Conservation (phyloP, 1,140 invertebrate species). For the Brachionus plicatilis region DNA sequence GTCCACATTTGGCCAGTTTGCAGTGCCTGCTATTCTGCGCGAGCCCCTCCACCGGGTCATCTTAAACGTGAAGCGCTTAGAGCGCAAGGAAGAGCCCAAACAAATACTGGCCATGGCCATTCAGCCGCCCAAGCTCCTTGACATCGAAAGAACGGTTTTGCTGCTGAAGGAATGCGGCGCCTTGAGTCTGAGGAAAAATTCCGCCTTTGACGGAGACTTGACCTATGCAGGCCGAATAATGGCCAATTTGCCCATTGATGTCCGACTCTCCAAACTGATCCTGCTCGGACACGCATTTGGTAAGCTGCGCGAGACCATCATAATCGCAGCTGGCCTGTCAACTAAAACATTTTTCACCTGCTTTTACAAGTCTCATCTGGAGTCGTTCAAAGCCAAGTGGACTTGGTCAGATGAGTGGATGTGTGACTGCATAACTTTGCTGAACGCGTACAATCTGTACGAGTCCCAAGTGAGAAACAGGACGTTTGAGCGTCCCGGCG, state of each 20-base stretch:
- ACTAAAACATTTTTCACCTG: slow-evolving; percentile 73
- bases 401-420: slow-evolving; percentile 60
- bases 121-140: slow-evolving; percentile 75
- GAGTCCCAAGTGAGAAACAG: not conserved
- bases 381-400: slow-evolving; percentile 62
- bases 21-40: slow-evolving; percentile 60
- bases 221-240: slow-evolving; percentile 79
- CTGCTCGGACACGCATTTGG: slow-evolving; percentile 80
- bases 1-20: slow-evolving; percentile 47
- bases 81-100: slow-evolving; percentile 72
- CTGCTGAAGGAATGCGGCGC: slow-evolving; percentile 72
- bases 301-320: slow-evolving; percentile 50
- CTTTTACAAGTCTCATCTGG: slow-evolving; percentile 66
- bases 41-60: slow-evolving; percentile 74
- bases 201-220: slow-evolving; percentile 71
- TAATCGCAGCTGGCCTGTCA: slow-evolving; percentile 68
- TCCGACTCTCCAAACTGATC: slow-evolving; percentile 75
- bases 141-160: slow-evolving; percentile 73
- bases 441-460: slow-evolving; percentile 71
- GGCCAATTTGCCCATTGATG: slow-evolving; percentile 73
- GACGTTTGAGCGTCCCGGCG: not conserved
- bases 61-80: slow-evolving; percentile 73
- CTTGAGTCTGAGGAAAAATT: not conserved
- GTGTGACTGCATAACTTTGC: slow-evolving; percentile 75
- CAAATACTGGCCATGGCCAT: slow-evolving; percentile 74